Base-by-base conservation (phyloP, 2,797 vertebrate species). In the Sebastes kiyomatsui region DNA sequence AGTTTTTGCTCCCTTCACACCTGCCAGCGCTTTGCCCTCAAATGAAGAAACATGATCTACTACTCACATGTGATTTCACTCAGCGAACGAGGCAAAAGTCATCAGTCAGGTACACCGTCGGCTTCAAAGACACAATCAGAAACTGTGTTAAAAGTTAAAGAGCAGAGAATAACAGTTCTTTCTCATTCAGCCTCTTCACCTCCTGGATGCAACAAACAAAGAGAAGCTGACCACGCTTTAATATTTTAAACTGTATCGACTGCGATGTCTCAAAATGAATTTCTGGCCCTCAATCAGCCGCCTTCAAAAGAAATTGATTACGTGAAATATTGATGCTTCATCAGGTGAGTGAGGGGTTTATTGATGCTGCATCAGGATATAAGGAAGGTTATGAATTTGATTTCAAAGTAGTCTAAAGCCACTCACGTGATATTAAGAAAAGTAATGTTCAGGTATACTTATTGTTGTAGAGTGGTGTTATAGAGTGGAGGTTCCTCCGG, bases 321-420 rank as follows among this genome's bases (percentile, higher is more conserved):
- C 11, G 94, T 96, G 94, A 96, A 96, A 95, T 93, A 95, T 96
- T 96, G 96, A 94, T 95, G 95, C 94, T 95, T 96, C 94, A 95
- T 96, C 96, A 87, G 95, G 95, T 96, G 94, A 95, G 95, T 27
- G 68, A 68, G 71, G 72, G 60, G 30, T 78, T 80, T 88, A 83
- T 83, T 72, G 77, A 82, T 27, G 77, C 38, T 28, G 22, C 46
- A n/a, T 66, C 68, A 60, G 72, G 18, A 56, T 64, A 2, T 9
- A n/a, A 52, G 28, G 58, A n/a, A 30, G 64, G 52, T 38, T 72
- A 52, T 42, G 25, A 35, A 55, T 72, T 64, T 60, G 49, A n/a
- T 62, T 73, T 46, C 18, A 56, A 64, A 73, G 49, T 20, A 16
- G 7, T 72, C 14, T 38, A 38, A 52, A 74, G 62, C 42, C 60